Evolutionary conservation across 92 coral and sea anemone species (phyloP).

Genomic region (Chrysogorgia sp.): DNA sequence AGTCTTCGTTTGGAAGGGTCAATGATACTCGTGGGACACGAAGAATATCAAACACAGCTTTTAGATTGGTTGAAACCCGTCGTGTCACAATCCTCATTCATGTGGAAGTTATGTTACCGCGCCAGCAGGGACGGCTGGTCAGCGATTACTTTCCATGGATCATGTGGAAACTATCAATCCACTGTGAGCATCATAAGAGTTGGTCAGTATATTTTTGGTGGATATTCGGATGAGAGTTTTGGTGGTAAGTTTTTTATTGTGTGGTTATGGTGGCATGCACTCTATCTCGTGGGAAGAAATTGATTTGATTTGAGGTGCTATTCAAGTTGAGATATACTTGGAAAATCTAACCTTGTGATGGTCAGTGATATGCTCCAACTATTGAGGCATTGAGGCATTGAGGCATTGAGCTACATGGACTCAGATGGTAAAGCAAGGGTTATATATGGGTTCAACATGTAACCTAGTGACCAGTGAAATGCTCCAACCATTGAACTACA

Average conservation of each 20-base stretch:
- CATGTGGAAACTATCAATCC: slow-evolving; percentile 34
- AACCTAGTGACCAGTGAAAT: no score
- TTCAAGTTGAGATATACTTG: no score
- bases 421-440: no score
- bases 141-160: slow-evolving; percentile 37
- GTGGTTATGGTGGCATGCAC: no score
- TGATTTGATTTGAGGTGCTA: no score
- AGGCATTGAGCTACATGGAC: no score
- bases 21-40: slow-evolving; percentile 8
- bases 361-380: no score
- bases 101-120: slow-evolving; percentile 38
- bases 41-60: slow-evolving; percentile 6
- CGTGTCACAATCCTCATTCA: neutral
- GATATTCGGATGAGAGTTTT: slow-evolving; percentile 23
- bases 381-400: no score
- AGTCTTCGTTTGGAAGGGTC: slow-evolving; percentile 28
- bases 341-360: neutral
- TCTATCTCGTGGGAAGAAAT: no score
- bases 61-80: slow-evolving; percentile 17
- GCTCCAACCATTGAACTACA: no score
- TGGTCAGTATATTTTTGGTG: slow-evolving; percentile 31
- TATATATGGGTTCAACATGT: no score
- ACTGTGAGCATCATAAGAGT: slow-evolving; percentile 23
- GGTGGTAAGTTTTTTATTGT: slow-evolving; percentile 15
- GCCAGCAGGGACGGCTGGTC: slow-evolving; percentile 45